These are phyloP conservation scores for Cuniculus paca DNA, from an alignment of 2,797 vertebrate genomes.

Conservation along the genomic window DNA sequence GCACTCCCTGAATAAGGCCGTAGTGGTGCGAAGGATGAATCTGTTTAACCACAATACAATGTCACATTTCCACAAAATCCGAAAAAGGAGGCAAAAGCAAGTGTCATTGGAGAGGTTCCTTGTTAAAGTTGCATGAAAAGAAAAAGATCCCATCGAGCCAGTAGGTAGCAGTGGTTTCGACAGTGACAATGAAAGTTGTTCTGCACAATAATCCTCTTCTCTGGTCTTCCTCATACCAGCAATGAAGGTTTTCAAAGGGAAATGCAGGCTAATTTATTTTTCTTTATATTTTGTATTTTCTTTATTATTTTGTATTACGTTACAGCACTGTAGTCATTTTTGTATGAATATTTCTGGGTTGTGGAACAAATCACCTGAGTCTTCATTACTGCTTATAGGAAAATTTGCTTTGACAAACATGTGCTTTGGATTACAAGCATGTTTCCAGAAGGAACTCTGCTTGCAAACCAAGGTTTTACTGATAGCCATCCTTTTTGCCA, in stretches of 20 bases:
- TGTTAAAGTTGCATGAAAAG: background rate
- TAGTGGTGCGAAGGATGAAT: background rate
- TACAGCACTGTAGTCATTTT: background rate
- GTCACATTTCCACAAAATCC: background rate
- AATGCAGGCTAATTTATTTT: background rate
- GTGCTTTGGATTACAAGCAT: background rate
- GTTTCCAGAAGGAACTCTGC: background rate
- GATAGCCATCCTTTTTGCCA: background rate
- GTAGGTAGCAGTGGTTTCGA: background rate
- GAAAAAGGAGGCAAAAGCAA: background rate
- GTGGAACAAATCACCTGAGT: background rate
- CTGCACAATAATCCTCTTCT: background rate
- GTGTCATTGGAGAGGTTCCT: background rate
- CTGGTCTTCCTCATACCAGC: background rate
- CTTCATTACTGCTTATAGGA: background rate
- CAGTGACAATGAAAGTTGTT: background rate
- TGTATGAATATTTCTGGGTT: background rate
- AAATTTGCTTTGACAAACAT: background rate
- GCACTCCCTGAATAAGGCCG: background rate
- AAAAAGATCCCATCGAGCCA: background rate
- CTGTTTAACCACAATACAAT: background rate
- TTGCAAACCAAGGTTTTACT: background rate
- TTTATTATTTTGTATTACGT: background rate
- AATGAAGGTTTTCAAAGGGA: background rate
- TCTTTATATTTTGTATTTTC: background rate